Evolutionary conservation across 2,113 vertebrate genomes (phyloP).

Genomic region (Rutilus rutilus): DNA sequence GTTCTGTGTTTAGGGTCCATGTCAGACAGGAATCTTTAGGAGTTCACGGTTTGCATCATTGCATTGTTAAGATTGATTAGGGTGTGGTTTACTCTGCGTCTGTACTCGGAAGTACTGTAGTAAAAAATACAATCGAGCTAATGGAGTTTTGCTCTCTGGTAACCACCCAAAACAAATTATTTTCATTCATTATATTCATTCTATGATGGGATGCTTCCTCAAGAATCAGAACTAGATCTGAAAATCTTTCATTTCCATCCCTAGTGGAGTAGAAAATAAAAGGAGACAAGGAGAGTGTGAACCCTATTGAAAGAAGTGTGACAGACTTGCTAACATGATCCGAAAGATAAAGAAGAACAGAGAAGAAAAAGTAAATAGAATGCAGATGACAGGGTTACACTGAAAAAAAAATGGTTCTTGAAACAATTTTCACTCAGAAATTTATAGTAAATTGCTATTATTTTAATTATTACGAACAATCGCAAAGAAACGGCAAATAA

Average conservation of each 20-base stretch:
- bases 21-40: constrained; percentile 5
- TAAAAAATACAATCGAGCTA: constrained; percentile 72
- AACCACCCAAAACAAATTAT: neutral
- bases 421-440: too few relatives aligned
- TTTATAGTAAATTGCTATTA: too few relatives aligned
- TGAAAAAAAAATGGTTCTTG: too few relatives aligned
- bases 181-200: neutral
- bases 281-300: neutral
- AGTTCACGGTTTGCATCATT: neutral
- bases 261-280: neutral
- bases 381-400: neutral
- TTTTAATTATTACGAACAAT: too few relatives aligned
- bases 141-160: constrained; percentile 67
- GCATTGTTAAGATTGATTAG: neutral
- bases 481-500: too few relatives aligned
- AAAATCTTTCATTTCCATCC: neutral
- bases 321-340: constrained; percentile 50
- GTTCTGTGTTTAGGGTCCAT: constrained; percentile 19
- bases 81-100: neutral
- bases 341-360: neutral
- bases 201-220: neutral
- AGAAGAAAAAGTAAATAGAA: neutral
- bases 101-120: constrained; percentile 59
- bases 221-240: neutral
- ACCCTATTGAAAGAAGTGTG: constrained; percentile 2